Evolutionary conservation across 2,113 vertebrate species (phyloP).

Genomic region (Bubo scandiacus): DNA sequence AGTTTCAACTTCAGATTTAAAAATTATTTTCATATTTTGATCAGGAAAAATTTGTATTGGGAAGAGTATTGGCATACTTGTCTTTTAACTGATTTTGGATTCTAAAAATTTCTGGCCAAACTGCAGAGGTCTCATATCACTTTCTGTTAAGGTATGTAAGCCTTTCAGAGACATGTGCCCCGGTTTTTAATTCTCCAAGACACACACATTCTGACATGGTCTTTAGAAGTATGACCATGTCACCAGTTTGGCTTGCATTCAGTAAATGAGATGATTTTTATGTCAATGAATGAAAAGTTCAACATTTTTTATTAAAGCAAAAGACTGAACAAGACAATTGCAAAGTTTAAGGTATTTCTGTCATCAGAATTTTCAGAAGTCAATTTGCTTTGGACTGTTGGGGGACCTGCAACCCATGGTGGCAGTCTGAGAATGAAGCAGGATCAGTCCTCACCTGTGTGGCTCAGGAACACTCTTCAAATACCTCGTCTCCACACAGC

Average conservation of each 20-base stretch:
- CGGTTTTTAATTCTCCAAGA: neutral
- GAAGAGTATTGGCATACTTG: neutral
- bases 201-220: fast-evolving
- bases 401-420: neutral
- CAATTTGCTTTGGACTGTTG: neutral
- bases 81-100: neutral
- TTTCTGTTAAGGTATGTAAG: neutral
- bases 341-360: neutral
- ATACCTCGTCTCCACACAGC: neutral
- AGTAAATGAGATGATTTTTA: neutral
- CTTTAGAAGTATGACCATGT: fast-evolving
- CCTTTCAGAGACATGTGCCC: neutral
- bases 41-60: neutral
- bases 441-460: neutral
- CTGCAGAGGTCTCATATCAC: neutral
- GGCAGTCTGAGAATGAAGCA: neutral
- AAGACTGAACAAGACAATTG: neutral
- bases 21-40: neutral
- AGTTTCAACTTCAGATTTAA: neutral
- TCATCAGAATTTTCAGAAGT: neutral
- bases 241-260: neutral
- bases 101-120: neutral
- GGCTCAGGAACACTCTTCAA: neutral
- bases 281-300: fast-evolving
- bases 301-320: neutral